Evolutionary conservation across 2,888 invertebrate species (phyloP).

Genomic region (Steinernema carpocapsae): DNA sequence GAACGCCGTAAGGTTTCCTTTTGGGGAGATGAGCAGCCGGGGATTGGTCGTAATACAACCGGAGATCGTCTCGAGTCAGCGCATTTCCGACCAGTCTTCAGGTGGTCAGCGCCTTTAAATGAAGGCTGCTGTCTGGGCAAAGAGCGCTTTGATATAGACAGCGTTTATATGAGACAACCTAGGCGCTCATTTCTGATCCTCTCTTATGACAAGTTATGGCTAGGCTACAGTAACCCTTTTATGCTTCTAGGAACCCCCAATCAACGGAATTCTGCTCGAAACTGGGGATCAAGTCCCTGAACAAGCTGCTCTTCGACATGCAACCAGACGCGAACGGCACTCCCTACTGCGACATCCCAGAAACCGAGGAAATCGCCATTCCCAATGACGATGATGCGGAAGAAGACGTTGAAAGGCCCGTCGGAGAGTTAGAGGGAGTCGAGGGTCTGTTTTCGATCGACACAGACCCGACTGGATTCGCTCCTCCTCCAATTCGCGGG

Average conservation of each 20-base stretch:
- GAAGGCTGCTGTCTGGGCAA: too few relatives aligned
- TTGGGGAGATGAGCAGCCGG: too few relatives aligned
- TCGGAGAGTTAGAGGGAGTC: neutral
- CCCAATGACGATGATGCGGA: neutral
- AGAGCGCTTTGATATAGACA: too few relatives aligned
- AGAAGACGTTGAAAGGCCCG: neutral
- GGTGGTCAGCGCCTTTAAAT: too few relatives aligned
- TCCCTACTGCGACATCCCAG: constrained; percentile 41
- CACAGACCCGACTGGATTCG: neutral
- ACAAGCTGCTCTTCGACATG: constrained; percentile 52
- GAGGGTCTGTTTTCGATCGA: neutral
- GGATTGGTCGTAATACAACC: too few relatives aligned
- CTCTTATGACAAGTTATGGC: constrained; percentile 52
- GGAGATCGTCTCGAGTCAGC: too few relatives aligned
- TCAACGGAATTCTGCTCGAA: constrained; percentile 58
- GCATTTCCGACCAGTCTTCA: too few relatives aligned
- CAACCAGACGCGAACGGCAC: constrained; percentile 43
- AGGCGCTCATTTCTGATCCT: too few relatives aligned
- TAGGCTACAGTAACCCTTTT: neutral
- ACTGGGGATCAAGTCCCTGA: constrained; percentile 62
- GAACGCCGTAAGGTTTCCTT: too few relatives aligned
- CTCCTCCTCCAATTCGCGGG: neutral
- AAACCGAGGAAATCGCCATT: neutral
- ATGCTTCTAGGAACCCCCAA: constrained; percentile 60
- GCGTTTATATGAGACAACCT: too few relatives aligned